These are phyloP conservation scores for Drosophila colorata DNA, from an alignment of 2,888 invertebrate genomes.

Conservation along the genomic window DNA sequence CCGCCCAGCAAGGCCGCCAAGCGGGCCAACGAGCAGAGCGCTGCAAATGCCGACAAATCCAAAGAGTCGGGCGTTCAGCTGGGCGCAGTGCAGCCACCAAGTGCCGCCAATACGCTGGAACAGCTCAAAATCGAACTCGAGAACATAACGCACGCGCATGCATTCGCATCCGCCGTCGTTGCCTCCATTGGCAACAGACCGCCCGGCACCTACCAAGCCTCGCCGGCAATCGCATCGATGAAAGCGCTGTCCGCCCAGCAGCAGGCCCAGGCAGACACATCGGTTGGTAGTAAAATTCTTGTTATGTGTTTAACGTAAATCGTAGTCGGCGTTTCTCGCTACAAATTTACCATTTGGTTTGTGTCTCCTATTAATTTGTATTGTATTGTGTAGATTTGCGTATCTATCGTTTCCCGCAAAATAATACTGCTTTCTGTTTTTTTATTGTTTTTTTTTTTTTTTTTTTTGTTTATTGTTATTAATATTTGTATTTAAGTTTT, in stretches of 20 bases:
- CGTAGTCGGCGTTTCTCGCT: conserved; percentile 38
- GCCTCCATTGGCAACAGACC: conserved; percentile 66
- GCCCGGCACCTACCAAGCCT: conserved; percentile 62
- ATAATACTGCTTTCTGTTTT: conserved; percentile 41
- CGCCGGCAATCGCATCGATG: conserved; percentile 61
- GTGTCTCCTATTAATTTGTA: conserved; percentile 18
- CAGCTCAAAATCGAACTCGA: conserved; percentile 87
- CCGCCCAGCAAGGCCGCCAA: conserved; percentile 52
- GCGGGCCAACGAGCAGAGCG: conserved; percentile 17
- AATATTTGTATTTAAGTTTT: conserved; percentile 39
- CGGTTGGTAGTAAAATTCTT: conserved; percentile 45
- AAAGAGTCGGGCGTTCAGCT: conserved; percentile 52
- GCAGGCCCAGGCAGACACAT: conserved; percentile 60
- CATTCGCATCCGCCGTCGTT: conserved; percentile 78
- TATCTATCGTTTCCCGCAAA: conserved; percentile 25
- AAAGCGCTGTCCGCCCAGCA: conserved; percentile 64
- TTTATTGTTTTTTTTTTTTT: conserved; percentile 27
- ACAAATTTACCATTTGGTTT: conserved; percentile 27
- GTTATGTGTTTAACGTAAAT: conserved; percentile 41
- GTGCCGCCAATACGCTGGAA: conserved; percentile 86
- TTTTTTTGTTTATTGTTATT: conserved; percentile 29
- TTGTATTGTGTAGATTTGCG: conserved; percentile 39
- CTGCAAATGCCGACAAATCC: conserved; percentile 48
- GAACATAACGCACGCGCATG: conserved; percentile 87
- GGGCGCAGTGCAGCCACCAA: conserved; percentile 47